phyloP scores from a whole-genome alignment of 1,140 invertebrate genomes.

The Drosophila nigromelanica region DNA sequence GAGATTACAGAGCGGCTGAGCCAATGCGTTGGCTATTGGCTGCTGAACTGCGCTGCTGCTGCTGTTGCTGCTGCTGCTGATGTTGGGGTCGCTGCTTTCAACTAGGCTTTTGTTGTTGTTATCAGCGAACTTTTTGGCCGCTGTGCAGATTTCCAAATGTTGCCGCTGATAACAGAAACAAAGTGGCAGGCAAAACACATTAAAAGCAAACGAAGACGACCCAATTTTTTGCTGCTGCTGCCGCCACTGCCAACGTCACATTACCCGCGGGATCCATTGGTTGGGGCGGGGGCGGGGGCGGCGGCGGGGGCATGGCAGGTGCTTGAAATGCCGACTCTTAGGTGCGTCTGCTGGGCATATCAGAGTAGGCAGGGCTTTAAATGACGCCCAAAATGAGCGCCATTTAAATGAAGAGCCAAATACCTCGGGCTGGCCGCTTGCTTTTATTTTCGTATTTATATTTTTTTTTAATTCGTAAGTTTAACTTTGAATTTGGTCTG shows the following conservation, averaged over 20 bases:
- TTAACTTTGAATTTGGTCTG: conserved; percentile 72
- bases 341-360: conserved; percentile 17
- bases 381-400: conserved; percentile 24
- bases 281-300: background rate
- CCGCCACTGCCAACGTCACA: conserved; percentile 21
- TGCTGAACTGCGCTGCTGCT: conserved; percentile 48
- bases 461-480: conserved; percentile 66
- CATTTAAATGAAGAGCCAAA: conserved; percentile 51
- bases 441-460: background rate
- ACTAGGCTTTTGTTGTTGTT: conserved; percentile 58
- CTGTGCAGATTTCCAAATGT: conserved; percentile 35
- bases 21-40: conserved; percentile 49
- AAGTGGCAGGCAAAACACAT: conserved; percentile 65
- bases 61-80: conserved; percentile 38
- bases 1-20: conserved; percentile 68
- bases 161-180: conserved; percentile 71
- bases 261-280: conserved; percentile 13
- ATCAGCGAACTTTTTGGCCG: conserved; percentile 64
- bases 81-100: conserved; percentile 28
- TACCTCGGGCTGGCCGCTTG: conserved; percentile 22
- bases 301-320: conserved; percentile 4
- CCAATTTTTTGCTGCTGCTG: conserved; percentile 59
- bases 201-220: conserved; percentile 62
- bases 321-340: conserved; percentile 25
- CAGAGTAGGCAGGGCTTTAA: conserved; percentile 31